phyloP scores from a whole-genome alignment of 2,888 invertebrate genomes.

The Eilema depressum region DNA sequence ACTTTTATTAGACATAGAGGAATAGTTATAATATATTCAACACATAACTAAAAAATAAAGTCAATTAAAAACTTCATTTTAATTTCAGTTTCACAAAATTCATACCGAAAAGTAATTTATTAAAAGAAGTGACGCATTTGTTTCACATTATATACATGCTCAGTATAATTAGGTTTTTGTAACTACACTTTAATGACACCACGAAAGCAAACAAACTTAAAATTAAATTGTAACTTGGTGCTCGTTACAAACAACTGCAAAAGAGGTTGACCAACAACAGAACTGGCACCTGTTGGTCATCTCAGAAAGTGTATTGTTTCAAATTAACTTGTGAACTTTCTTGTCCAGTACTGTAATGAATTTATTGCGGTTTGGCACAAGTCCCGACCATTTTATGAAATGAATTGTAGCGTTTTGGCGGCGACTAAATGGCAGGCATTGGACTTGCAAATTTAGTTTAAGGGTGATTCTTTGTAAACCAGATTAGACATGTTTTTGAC shows the following conservation, averaged over 20 bases:
- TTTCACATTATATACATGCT: constrained; percentile 6
- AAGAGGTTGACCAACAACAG: background rate
- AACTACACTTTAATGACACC: constrained; percentile 14
- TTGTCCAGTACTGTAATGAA: background rate
- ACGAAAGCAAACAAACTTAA: constrained; percentile 16
- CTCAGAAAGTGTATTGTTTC: background rate
- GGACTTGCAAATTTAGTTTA: too few relatives aligned
- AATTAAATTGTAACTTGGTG: constrained; percentile 11
- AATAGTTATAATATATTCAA: too few relatives aligned
- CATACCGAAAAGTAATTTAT: constrained; percentile 2
- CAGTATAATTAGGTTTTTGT: constrained; percentile 19
- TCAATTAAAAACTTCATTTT: too few relatives aligned
- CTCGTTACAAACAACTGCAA: constrained; percentile 12
- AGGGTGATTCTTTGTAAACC: too few relatives aligned
- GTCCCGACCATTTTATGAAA: background rate
- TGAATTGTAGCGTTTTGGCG: background rate
- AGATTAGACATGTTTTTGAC: too few relatives aligned
- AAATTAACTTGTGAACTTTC: background rate
- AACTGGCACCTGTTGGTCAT: background rate
- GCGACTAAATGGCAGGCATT: too few relatives aligned
- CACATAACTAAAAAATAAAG: too few relatives aligned
- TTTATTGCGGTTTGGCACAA: background rate
- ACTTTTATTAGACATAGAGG: too few relatives aligned
- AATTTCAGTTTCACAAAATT: background rate
- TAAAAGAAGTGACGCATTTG: constrained; percentile 10